Conservation (phyloP, 2,113 vertebrate species). For the Coregonus clupeaformis region DNA sequence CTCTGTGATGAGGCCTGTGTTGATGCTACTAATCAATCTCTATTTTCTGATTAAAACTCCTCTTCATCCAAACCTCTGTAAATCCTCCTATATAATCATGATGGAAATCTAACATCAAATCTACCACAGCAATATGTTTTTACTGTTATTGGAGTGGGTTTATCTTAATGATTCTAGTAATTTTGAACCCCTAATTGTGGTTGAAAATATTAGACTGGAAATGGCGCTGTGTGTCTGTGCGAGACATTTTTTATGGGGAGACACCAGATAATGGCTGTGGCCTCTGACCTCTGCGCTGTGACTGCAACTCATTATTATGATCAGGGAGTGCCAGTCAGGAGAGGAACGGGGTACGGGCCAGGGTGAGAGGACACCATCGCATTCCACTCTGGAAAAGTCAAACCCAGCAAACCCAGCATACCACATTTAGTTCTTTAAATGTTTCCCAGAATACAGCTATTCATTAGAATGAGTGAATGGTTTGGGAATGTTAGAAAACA, state of each 20-base stretch:
- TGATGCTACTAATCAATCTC: slow-evolving; percentile 65
- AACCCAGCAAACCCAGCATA: slow-evolving; percentile 25
- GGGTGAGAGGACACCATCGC: slow-evolving; percentile 55
- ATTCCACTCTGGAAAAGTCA: slow-evolving; percentile 46
- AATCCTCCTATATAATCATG: slow-evolving; percentile 23
- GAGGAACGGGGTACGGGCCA: slow-evolving; percentile 28
- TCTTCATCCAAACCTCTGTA: slow-evolving; percentile 1
- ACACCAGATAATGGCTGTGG: slow-evolving; percentile 70
- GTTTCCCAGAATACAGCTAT: neutral
- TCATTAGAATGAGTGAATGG: no score
- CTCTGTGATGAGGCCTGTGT: slow-evolving; percentile 45
- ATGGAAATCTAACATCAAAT: slow-evolving; percentile 29
- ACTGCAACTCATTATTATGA: slow-evolving; percentile 71
- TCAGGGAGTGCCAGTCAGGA: slow-evolving; percentile 61
- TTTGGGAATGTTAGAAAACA: neutral
- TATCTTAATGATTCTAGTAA: slow-evolving; percentile 59
- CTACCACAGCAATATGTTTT: slow-evolving; percentile 32
- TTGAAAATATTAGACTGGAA: slow-evolving; percentile 46
- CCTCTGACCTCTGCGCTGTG: slow-evolving; percentile 71
- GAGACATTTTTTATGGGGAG: slow-evolving; percentile 69
- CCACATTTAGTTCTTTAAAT: slow-evolving; percentile 17
- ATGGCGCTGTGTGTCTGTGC: slow-evolving; percentile 41
- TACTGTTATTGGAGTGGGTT: slow-evolving; percentile 31
- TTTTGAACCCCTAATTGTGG: slow-evolving; percentile 47
- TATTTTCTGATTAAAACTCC: slow-evolving; percentile 52